Conservation (phyloP, 2,888 invertebrate genomes). For the Noctuana brunneofusca region DNA sequence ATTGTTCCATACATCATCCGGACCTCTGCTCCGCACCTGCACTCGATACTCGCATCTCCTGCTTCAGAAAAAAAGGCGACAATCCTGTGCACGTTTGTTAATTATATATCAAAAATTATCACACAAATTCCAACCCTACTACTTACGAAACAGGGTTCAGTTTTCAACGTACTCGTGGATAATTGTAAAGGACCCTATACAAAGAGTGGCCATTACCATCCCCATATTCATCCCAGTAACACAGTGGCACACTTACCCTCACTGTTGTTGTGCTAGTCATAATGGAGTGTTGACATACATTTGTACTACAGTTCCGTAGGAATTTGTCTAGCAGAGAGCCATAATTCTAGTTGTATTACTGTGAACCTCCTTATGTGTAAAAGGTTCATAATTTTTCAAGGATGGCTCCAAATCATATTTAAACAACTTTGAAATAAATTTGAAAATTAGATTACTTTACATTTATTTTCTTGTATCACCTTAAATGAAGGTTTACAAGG, state of each 20-base stretch:
- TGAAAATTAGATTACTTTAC: too few species aligned
- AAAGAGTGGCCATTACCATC: constrained; percentile 35
- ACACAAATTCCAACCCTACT: constrained; percentile 24
- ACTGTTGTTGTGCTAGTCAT: constrained; percentile 30
- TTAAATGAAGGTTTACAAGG: too few species aligned
- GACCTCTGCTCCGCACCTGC: neutral
- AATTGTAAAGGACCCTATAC: constrained; percentile 28
- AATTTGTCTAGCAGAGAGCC: constrained; percentile 1
- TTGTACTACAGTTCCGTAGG: constrained; percentile 20
- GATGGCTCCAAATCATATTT: too few species aligned
- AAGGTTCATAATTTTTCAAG: too few species aligned
- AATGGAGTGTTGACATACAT: constrained; percentile 22
- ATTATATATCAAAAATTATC: neutral
- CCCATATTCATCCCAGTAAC: constrained; percentile 44
- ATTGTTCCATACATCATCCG: constrained; percentile 10
- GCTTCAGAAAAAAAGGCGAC: neutral
- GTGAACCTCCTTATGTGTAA: too few species aligned
- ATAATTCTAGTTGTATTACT: neutral
- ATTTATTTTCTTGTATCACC: too few species aligned
- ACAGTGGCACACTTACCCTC: constrained; percentile 46
- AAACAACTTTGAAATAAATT: too few species aligned
- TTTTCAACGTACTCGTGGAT: neutral
- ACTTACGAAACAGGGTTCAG: constrained; percentile 14
- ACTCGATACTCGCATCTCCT: neutral
- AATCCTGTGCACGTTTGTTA: neutral